phyloP scores from a whole-genome alignment of 37 sponge, comb jelly and placozoan species.

The Spongia lamella region DNA sequence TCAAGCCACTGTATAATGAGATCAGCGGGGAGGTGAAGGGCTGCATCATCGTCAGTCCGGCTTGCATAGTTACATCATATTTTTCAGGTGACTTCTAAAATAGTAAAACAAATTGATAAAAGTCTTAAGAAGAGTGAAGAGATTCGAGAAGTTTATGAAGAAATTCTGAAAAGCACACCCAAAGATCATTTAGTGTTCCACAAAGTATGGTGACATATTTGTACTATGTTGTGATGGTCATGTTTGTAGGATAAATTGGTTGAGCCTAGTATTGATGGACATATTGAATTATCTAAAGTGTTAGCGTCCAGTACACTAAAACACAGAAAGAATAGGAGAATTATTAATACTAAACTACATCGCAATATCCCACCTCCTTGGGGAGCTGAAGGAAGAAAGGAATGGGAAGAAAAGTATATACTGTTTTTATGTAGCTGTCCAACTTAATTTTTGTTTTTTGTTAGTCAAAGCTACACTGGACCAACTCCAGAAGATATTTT shows the following conservation, averaged over 20 bases:
- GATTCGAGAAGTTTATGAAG: constrained; percentile 62
- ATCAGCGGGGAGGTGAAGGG: constrained; percentile 68
- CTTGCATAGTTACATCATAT: constrained; percentile 1
- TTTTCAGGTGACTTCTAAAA: constrained; percentile 11
- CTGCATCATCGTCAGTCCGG: too few relatives aligned
- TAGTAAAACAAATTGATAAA: constrained; percentile 65
- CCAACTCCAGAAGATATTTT: constrained; percentile 18
- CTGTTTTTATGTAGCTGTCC: not conserved
- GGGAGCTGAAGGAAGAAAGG: constrained; percentile 24
- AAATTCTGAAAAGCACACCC: constrained; percentile 62
- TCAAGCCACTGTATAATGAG: constrained; percentile 66
- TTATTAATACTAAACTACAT: constrained; percentile 56
- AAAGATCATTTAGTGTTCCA: constrained; percentile 61
- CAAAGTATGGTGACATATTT: constrained; percentile 34
- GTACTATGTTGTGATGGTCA: not conserved
- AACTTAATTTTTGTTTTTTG: not conserved
- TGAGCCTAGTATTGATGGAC: constrained; percentile 34
- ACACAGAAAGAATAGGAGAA: constrained; percentile 47
- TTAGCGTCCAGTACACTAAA: constrained; percentile 58
- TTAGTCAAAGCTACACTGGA: constrained; percentile 20
- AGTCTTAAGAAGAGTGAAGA: constrained; percentile 64
- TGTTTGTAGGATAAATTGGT: constrained; percentile 39
- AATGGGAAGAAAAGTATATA: constrained; percentile 57
- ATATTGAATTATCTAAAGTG: constrained; percentile 39
- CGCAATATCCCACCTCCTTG: constrained; percentile 44